phyloP scores from a whole-genome alignment of 2,113 vertebrate species.

The Gila orcuttii region DNA sequence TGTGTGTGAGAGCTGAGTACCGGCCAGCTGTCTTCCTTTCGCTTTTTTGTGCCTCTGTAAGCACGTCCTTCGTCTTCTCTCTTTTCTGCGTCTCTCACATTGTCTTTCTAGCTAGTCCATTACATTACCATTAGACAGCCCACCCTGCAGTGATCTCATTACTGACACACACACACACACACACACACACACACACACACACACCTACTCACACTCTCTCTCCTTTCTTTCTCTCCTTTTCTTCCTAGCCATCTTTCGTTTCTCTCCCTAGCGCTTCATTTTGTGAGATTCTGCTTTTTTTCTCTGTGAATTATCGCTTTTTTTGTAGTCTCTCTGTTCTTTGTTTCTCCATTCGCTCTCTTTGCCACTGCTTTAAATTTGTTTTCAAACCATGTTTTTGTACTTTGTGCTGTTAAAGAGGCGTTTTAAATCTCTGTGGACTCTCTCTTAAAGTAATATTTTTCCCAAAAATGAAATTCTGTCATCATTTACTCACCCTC shows the following conservation, averaged over 20 bases:
- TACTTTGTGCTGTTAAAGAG: neutral
- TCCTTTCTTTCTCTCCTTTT: constrained; percentile 15
- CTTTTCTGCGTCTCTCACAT: constrained; percentile 38
- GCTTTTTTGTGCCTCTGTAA: constrained; percentile 29
- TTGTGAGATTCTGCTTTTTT: constrained; percentile 66
- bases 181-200: constrained; percentile 67
- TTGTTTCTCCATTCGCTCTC: neutral
- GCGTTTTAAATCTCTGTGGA: neutral
- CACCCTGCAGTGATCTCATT: constrained; percentile 77
- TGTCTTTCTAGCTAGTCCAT: constrained; percentile 52
- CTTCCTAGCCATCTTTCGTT: constrained; percentile 17
- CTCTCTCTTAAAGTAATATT: neutral
- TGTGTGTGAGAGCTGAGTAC: constrained; percentile 29
- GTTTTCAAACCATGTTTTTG: constrained; percentile 3
- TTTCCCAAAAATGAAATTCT: neutral
- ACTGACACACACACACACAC: constrained; percentile 77
- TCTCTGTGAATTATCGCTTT: neutral
- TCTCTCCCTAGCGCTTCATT: constrained; percentile 58
- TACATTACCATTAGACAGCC: constrained; percentile 69
- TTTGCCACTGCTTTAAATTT: neutral
- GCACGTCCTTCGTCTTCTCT: constrained; percentile 5
- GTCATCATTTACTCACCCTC: constrained; percentile 3
- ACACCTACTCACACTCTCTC: constrained; percentile 37
- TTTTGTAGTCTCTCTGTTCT: neutral
- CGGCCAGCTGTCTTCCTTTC: constrained; percentile 54